phyloP scores from a whole-genome alignment of 2,113 vertebrate species.

The Dinomys branickii region DNA sequence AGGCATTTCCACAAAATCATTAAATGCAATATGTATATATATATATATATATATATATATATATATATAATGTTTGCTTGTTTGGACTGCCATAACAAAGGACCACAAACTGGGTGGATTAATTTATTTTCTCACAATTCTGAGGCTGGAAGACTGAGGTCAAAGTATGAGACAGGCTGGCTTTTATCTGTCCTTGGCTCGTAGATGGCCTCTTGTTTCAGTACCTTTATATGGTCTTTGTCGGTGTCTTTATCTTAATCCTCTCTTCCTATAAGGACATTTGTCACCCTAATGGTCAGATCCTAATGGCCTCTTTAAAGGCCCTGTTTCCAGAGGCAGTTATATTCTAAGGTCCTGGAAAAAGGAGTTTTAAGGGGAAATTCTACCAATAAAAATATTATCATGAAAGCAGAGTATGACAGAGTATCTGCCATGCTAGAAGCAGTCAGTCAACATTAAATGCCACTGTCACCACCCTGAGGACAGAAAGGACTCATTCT shows the following conservation, averaged over 20 bases:
- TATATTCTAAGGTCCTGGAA: not conserved
- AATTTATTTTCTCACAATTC: not conserved
- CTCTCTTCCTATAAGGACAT: not conserved
- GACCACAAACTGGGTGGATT: not conserved
- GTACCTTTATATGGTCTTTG: not conserved
- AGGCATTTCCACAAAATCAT: not conserved
- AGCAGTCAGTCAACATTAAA: rapidly evolving
- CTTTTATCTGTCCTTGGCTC: not conserved
- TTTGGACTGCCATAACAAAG: not conserved
- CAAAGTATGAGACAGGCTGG: not conserved
- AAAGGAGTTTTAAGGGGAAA: not conserved
- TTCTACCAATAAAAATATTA: not conserved
- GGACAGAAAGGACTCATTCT: rapidly evolving
- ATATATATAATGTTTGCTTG: not conserved
- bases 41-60: too few species aligned
- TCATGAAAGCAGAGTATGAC: not conserved
- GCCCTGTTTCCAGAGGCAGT: not conserved
- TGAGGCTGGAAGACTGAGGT: not conserved
- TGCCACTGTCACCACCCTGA: rapidly evolving
- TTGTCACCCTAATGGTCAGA: rapidly evolving
- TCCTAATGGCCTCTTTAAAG: not conserved
- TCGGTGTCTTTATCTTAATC: not conserved
- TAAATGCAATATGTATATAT: too few species aligned
- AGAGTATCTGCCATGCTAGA: rapidly evolving
- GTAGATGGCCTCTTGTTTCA: not conserved